Base-by-base conservation (phyloP, 2,797 vertebrate species). In the Scyliorhinus canicula region DNA sequence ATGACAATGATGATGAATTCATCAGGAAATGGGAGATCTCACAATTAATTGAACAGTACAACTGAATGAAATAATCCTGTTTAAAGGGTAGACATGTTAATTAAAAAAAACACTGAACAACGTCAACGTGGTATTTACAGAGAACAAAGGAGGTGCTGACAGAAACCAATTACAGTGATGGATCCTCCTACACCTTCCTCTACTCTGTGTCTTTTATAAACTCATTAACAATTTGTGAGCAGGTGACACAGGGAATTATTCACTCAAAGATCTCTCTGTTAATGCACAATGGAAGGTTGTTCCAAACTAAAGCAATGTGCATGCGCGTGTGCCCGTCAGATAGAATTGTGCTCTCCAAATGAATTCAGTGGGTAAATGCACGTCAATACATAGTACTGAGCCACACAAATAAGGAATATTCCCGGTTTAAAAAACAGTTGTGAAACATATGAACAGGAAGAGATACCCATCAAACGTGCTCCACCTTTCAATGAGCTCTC, bases 111-210 rank as follows among this genome's bases (percentile, higher is more conserved):
- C 57, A 44, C 24, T 40, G 35, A 90, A 40, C 86, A 91, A 21
- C 40, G n/a, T 44, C 88, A 91, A 44, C 24, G n/a, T 91, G 88
- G 57, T 65, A 91, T 91, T 63, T 63, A 44, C 88, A 65, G 40
- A 63, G 47, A 91, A 91, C 8, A 91, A 91, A 44, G 60, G 60
- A 91, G n/a, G 21, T 91, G 60, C n/a, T 91, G 88, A 91, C 88
- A 91, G 60, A 91, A 91, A 91, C 57, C 88, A 91, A 91, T 91
- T 91, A 91, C 88, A 65, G 88, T 91, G 60, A 91, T 91, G 88
- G 88, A 91, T 91, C 60, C 60, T 65, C 40, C 57, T 91, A 91
- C n/a, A 91, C 60, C 60, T 65, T 91, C n/a, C 57, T 91, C 21
- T 91, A 65, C 60, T 60, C 55, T 91, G n/a, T 91, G 88, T 65